phyloP scores from a whole-genome alignment of 2,888 invertebrate genomes.

The Heteromurus nitidus region DNA sequence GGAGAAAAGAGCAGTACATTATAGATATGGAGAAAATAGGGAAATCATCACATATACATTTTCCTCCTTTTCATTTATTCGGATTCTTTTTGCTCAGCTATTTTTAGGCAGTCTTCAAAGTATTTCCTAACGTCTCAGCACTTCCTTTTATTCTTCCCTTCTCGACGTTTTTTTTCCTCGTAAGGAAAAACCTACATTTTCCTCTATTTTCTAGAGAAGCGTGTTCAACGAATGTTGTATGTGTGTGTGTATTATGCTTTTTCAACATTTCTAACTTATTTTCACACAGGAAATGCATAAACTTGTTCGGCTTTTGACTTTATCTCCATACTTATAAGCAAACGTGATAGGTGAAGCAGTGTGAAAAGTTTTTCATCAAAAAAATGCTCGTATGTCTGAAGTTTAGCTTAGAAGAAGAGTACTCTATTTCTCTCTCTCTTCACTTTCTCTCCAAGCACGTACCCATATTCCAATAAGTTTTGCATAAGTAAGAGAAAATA shows the following conservation, averaged over 20 bases:
- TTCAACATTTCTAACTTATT: neutral
- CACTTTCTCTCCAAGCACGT: neutral
- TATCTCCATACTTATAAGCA: slow-evolving; percentile 31
- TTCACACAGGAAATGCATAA: slow-evolving; percentile 44
- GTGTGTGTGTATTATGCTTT: too few relatives aligned
- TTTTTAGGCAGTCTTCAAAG: neutral
- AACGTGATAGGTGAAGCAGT: slow-evolving; percentile 21
- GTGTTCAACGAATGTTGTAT: too few relatives aligned
- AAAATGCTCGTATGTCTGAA: slow-evolving; percentile 17
- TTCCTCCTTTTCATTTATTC: neutral
- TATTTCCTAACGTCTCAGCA: slow-evolving; percentile 12
- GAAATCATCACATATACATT: slow-evolving; percentile 22
- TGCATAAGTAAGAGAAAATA: neutral
- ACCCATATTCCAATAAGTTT: slow-evolving; percentile 1
- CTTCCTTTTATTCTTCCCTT: slow-evolving; percentile 33
- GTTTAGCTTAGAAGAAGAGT: too few relatives aligned
- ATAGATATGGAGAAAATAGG: too few relatives aligned
- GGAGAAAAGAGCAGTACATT: too few relatives aligned
- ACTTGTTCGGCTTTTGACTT: slow-evolving; percentile 41
- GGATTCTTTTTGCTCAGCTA: neutral
- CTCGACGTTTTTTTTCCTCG: neutral
- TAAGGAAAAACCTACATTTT: too few relatives aligned
- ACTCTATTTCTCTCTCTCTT: too few relatives aligned
- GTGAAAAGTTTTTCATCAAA: neutral
- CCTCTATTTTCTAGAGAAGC: too few relatives aligned